Conservation (phyloP, 2,888 invertebrate genomes). For the Apotomis turbidana region DNA sequence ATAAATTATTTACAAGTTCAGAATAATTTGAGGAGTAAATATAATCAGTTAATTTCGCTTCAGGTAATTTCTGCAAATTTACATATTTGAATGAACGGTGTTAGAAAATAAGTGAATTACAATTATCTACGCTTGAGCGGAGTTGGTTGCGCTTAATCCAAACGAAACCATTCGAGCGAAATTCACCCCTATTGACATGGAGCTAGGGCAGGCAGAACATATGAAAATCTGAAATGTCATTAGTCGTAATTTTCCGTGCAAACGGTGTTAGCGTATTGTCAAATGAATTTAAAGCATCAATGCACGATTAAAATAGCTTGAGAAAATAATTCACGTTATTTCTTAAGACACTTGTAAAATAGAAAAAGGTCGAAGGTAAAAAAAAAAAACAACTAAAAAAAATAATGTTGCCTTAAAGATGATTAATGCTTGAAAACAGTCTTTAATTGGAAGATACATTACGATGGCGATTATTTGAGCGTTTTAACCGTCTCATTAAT, state of each 20-base stretch:
- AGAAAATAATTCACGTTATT: too few species aligned
- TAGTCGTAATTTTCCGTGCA: conserved; percentile 16
- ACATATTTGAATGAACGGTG: conserved; percentile 24
- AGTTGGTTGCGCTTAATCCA: neutral
- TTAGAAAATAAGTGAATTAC: conserved; percentile 33
- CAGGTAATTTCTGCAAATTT: conserved; percentile 17
- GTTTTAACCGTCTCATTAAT: too few species aligned
- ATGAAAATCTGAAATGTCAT: conserved; percentile 21
- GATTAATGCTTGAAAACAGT: too few species aligned
- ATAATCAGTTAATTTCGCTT: neutral
- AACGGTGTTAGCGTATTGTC: conserved; percentile 4
- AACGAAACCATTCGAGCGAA: conserved; percentile 8
- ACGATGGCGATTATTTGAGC: too few species aligned
- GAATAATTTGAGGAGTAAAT: neutral
- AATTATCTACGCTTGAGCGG: conserved; percentile 23
- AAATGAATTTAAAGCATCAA: conserved; percentile 2
- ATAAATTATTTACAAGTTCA: neutral
- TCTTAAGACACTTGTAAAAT: too few species aligned
- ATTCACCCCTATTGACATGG: conserved; percentile 17
- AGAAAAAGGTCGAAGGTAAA: too few species aligned
- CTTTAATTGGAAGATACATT: too few species aligned
- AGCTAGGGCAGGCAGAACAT: conserved; percentile 9
- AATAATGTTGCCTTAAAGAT: too few species aligned
- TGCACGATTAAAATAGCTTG: too few species aligned
- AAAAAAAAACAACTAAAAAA: too few species aligned